Base-by-base conservation (phyloP, 2,113 vertebrate species). In the Syngnathus scovelli region DNA sequence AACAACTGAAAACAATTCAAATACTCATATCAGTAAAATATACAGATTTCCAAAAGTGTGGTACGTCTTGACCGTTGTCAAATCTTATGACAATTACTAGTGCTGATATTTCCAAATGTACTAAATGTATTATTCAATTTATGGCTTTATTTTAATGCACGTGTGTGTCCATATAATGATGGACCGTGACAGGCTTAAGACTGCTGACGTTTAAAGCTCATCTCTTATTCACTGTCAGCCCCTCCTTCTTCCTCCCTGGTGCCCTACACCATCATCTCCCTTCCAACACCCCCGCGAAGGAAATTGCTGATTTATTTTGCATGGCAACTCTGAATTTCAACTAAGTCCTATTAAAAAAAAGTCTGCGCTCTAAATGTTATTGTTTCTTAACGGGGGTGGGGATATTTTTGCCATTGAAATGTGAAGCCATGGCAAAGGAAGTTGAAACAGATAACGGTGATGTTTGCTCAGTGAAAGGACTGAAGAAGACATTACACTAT, bases 261-360 rank as follows among this genome's bases (percentile, higher is more conserved):
- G 87, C 78, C 82, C 91, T 69, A 72, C 88, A 66, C 80, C 76
- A 72, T 81, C 81, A 78, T 77, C 85, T 69, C 75, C 70, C 51
- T 54, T 67, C 78, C 71, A 72, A 69, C 72, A 75, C 85, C 89
- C 90, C 86, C 76, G 71, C 72, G 70, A 79, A 86, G 83, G 72
- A 81, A 90, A 87, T 70, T 66, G 59, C 75, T 92, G 87, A 92
- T 93, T 92, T 91, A 92, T 92, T 93, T 93, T 90, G 89, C 88
- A 89, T 90, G 87, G 87, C 89, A 92, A 91, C 85, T 87, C 89
- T 84, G 90, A 92, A 92, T 93, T 92, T 90, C 89, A 93, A 94
- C 82, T 85, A 80, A 89, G 87, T 84, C 86, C 83, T 68, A 85
- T 88, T 89, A 86, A 90, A 84, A 80, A 81, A 80, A 81, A 82